phyloP scores from a whole-genome alignment of 2,888 invertebrate species.

The Hecatera dysodea region DNA sequence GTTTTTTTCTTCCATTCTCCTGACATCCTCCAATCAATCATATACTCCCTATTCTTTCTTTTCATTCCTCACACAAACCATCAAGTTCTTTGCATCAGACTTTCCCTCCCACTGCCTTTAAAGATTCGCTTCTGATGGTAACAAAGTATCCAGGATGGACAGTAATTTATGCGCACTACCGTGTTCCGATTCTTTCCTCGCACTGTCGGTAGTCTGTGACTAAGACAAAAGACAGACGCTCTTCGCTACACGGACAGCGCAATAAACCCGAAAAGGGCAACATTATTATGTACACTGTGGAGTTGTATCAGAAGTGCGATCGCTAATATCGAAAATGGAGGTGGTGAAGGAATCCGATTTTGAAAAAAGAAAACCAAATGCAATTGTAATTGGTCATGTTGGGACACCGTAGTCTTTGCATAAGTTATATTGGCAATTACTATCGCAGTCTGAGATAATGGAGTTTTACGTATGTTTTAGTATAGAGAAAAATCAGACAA shows the following conservation, averaged over 20 bases:
- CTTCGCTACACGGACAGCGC: slow-evolving; percentile 47
- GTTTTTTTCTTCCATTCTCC: neutral
- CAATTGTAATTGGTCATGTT: too few relatives aligned
- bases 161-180: slow-evolving; percentile 25
- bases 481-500: too few relatives aligned
- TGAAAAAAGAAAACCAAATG: neutral
- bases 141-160: slow-evolving; percentile 23
- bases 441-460: neutral
- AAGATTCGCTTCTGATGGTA: neutral
- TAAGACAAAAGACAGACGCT: slow-evolving; percentile 63
- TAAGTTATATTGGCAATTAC: neutral
- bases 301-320: slow-evolving; percentile 34
- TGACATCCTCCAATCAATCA: too few relatives aligned
- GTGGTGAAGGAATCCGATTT: neutral
- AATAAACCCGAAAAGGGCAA: slow-evolving; percentile 66
- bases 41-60: too few relatives aligned
- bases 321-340: neutral
- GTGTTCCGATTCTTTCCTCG: slow-evolving; percentile 44
- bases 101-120: too few relatives aligned
- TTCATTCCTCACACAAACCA: too few relatives aligned
- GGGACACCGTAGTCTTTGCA: neutral
- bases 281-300: slow-evolving; percentile 54
- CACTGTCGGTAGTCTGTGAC: slow-evolving; percentile 35
- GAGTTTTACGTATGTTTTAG: too few relatives aligned
- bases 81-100: too few relatives aligned